Percentiles rank a stretch among this genome's conserved stretches.
Conservation (phyloP, 2,113 vertebrate genomes). For the Misgurnus anguillicaudatus region DNA sequence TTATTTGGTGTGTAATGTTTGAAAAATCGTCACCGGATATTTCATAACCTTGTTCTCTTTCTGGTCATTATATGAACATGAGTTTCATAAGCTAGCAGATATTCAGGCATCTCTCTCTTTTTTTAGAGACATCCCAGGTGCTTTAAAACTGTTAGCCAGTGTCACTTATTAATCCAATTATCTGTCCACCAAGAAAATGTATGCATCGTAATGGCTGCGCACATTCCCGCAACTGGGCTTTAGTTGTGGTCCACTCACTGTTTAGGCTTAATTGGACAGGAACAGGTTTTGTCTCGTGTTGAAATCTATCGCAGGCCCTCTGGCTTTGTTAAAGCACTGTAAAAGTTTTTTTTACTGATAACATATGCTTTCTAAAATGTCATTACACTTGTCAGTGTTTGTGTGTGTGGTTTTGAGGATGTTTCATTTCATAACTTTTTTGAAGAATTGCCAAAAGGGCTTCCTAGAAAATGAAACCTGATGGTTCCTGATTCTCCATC, state of each 20-base stretch:
- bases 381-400: background rate
- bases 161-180: slow-evolving; percentile 53
- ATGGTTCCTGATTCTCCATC: slow-evolving; percentile 44
- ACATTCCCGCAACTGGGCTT: slow-evolving; percentile 4
- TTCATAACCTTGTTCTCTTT: slow-evolving; percentile 14
- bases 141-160: slow-evolving; percentile 36
- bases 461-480: slow-evolving; percentile 35
- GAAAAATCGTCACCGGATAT: slow-evolving; percentile 18
- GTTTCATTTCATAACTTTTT: slow-evolving; percentile 19
- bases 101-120: background rate
- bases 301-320: slow-evolving; percentile 45
- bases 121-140: slow-evolving; percentile 2
- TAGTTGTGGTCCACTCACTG: slow-evolving; percentile 32
- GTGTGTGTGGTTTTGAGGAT: slow-evolving; percentile 8
- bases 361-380: slow-evolving; percentile 50
- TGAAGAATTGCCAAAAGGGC: slow-evolving; percentile 41
- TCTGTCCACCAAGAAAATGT: slow-evolving; percentile 45
- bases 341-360: slow-evolving; percentile 15
- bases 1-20: slow-evolving; percentile 13
- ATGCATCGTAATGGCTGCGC: slow-evolving; percentile 38
- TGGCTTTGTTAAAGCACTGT: slow-evolving; percentile 50
- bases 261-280: slow-evolving; percentile 56
- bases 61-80: background rate
- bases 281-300: slow-evolving; percentile 45
- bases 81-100: background rate